Base-by-base conservation (phyloP, 2,888 invertebrate species). In the Scotopteryx bipunctaria region DNA sequence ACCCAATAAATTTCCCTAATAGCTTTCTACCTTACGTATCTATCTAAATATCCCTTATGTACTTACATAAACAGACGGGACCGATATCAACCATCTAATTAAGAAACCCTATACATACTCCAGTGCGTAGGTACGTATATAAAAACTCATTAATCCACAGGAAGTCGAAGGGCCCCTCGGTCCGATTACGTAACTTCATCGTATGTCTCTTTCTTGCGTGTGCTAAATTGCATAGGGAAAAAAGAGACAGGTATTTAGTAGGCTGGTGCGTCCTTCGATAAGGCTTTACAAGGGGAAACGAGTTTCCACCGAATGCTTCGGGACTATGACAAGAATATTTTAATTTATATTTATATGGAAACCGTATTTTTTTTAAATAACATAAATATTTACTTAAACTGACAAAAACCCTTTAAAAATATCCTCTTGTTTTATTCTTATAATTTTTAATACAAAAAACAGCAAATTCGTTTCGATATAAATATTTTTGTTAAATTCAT, bases 271-370 rank as follows among this genome's bases (percentile, higher is more conserved):
- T 81, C 86, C 78, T 79, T 78, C 72, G 71, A 76, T 54, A 83
- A 88, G 86, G 86, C 85, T 87, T 82, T 71, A 71, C 71, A 62
- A 73, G 71, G 74, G 80, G 71, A 83, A 87, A 87, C 89, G 78
- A 83, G 86, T 86, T 86, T 78, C 70, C 63, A 66, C 54, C 61
- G 76, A 85, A 86, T 82, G 86, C 84, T 88, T 61, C 88, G 89
- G 89, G 89, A 89, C 77, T 59, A 63, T 37, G 42, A 54, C 52
- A 41, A 61, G 51, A 57, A 61, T 64, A 48, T 37, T 40, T 40
- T 31, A 45, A 15, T 44, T 61, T 61, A 56, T 50, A 55, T 55
- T 51, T 43, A 19, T 42, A 27, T 31, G 42, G 19, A 52, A 23
- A 16, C 13, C 0, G 11, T 31, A 4, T 21, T 32, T 32, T 46